Evolutionary conservation across 2,797 vertebrate species (phyloP), one percentile per base, ranked within the genome.

Genomic region (Catharus ustulatus): DNA sequence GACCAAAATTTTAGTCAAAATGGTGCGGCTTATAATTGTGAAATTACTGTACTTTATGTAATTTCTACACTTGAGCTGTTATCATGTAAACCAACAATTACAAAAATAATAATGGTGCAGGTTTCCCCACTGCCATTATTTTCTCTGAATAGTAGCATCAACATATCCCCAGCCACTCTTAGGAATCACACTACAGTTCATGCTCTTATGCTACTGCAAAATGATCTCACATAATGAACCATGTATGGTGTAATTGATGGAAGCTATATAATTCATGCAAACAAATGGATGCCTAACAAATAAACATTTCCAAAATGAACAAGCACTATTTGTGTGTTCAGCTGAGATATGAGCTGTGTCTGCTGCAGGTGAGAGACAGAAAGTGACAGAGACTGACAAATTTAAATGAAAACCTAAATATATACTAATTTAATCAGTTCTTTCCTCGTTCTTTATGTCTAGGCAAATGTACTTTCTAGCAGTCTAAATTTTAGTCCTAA

Each of bases 261-360:
- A 93, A 96, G 61, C 54, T 48, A 51, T 84, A 79, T 67, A 92
- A 93, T 85, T 82, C 87, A 84, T 82, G 80, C 93, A 94, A 97
- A 94, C 80, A 97, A 95, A 90, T 38, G 57, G 77, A 88, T 84
- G 52, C 66, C 83, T 96, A 94, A 94, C 87, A 96, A 94, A 95
- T 73, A 96, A 96, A 90, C 77, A 87, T 59, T 92, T 69, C 74
- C 36, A 29, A 82, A 97, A 96, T 93, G 83, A 96, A 95, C 80
- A 79, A 64, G 58, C 38, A 77, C 74, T 67, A 4, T 91, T 87
- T 94, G 84, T 93, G 80, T 90, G 55, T 52, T 95, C 86, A 93
- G 88, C 87, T 91, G 89, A 96, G 71, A 91, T 61, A 86, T 12
- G 63, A 92, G 61, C 57, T 84, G 57, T 10, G 2, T 84, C 80